Evolutionary conservation across 2,888 invertebrate species (phyloP).

Genomic region (Chrysotoxum bicinctum): DNA sequence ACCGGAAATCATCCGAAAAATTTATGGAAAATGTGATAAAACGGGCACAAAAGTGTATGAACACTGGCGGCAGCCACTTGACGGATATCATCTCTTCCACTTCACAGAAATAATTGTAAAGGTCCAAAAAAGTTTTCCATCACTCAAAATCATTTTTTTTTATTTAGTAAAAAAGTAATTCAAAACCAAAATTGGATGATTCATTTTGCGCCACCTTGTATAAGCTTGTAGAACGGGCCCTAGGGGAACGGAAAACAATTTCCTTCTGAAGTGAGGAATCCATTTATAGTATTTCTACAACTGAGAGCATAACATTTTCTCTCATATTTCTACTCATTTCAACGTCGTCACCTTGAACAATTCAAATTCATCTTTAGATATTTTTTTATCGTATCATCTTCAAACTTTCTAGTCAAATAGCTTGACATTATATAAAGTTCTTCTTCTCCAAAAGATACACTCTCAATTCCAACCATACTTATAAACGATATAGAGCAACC

Average conservation of each 20-base stretch:
- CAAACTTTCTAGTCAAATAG: slow-evolving; percentile 16
- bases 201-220: too few species aligned
- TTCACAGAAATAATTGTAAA: too few species aligned
- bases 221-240: not conserved
- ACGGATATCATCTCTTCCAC: too few species aligned
- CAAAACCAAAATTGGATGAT: too few species aligned
- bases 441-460: slow-evolving; percentile 5
- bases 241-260: not conserved
- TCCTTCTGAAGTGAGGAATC: not conserved
- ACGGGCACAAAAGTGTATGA: too few species aligned
- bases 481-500: not conserved
- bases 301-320: not conserved
- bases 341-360: not conserved
- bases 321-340: not conserved
- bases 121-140: too few species aligned
- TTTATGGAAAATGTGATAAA: too few species aligned
- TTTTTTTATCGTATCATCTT: not conserved
- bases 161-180: too few species aligned
- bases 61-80: too few species aligned
- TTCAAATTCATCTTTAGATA: not conserved
- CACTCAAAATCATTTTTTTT: too few species aligned
- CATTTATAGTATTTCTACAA: not conserved
- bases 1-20: too few species aligned
- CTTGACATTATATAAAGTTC: slow-evolving; percentile 8
- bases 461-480: not conserved